phyloP scores from a whole-genome alignment of 2,113 vertebrate genomes.

The Cyprinodon variegatus region DNA sequence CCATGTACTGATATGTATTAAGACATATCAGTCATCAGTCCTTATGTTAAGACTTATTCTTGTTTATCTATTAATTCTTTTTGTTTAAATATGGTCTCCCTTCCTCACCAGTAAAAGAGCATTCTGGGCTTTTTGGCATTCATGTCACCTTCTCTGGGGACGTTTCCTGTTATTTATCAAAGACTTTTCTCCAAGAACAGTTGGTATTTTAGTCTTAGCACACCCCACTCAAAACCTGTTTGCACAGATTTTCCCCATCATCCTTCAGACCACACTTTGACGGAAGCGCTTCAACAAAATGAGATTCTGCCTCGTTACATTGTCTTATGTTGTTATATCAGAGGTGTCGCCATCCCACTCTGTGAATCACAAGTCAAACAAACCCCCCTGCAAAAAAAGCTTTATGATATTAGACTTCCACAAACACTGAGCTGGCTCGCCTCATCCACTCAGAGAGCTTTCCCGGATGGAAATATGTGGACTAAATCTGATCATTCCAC shows the following conservation, averaged over 20 bases:
- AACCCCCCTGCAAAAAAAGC: constrained; percentile 58
- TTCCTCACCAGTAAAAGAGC: constrained; percentile 36
- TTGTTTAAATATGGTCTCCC: constrained; percentile 47
- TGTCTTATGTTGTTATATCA: constrained; percentile 75
- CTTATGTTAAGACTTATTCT: background rate
- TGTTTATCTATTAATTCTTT: constrained; percentile 44
- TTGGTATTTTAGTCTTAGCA: constrained; percentile 76
- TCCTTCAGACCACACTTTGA: constrained; percentile 74
- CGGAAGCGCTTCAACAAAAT: constrained; percentile 76
- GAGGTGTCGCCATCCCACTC: constrained; percentile 74
- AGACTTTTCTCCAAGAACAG: constrained; percentile 67
- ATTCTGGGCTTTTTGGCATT: constrained; percentile 39
- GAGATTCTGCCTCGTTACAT: constrained; percentile 76
- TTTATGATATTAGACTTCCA: constrained; percentile 75
- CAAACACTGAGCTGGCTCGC: constrained; percentile 71
- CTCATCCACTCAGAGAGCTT: constrained; percentile 72
- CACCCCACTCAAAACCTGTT: constrained; percentile 78
- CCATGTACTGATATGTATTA: background rate
- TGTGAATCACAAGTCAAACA: constrained; percentile 73
- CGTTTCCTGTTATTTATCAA: constrained; percentile 70
- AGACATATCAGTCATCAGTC: background rate
- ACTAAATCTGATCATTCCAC: constrained; percentile 77
- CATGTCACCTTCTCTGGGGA: constrained; percentile 39
- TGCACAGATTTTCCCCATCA: constrained; percentile 77
- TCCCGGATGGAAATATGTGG: constrained; percentile 73